Evolutionary conservation across 53 echinoderm and acorn worm genomes (phyloP), one percentile per base, ranked within the genome.

Genomic region (Zoroaster sp.): DNA sequence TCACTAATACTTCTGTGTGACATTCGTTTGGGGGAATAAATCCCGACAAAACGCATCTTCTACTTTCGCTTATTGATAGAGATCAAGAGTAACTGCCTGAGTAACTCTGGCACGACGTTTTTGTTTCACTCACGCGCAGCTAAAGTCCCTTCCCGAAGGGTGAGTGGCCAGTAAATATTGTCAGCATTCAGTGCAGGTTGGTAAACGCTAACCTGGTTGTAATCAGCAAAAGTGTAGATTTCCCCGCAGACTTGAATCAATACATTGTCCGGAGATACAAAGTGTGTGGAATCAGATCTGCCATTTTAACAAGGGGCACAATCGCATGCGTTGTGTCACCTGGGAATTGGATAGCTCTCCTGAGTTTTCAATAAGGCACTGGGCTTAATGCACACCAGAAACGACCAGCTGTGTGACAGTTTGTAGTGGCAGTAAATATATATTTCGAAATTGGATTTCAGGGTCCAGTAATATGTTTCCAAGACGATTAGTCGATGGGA

Each of bases 91-190:
- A 30, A 52, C 77, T 28, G 28, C 25, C 21, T 28, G 11, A 21
- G 28, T 28, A 20, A 36, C 37, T 79, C 55, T 37, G 35, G 55
- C 37, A 55, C 39, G 79, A 38, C 79, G 54, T 40, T 30, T 81
- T 66, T 81, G 81, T 81, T 85, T 85, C 85, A 70, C 69, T 85
- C 85, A 85, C 85, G 85, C 70, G 35, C 85, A 49, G 44, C 37
- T 47, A 67, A 69, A 51, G 69, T 44, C 46, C 85, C 36, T 20
- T 35, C 34, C 31, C 14, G 2, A 70, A 70, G 79, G 85, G 39
- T 82, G 82, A 82, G 67, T 68, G 82, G 82, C 82, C 82, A 74
- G 82, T 33, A 79, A 55, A 79, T 55, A 20, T 63, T 79, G 79
- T 82, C 82, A 47, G 52, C 33, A 82, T 63, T 53, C 37, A 15